phyloP scores from a whole-genome alignment of 2,888 invertebrate genomes.

The Caradrina clavipalpis region DNA sequence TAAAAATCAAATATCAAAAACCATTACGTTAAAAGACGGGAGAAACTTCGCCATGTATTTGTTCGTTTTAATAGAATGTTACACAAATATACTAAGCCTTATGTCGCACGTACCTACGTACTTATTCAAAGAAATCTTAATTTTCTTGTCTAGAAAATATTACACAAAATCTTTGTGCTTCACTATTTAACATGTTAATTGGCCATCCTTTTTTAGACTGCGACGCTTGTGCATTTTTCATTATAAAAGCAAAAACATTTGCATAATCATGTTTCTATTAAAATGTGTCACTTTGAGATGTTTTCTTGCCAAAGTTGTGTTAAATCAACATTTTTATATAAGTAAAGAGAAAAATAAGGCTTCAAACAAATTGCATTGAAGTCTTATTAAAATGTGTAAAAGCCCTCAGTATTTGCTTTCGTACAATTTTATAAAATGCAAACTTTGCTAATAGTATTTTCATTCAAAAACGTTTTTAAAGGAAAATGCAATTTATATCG shows the following conservation, averaged over 20 bases:
- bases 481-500: background rate
- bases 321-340: slow-evolving; percentile 43
- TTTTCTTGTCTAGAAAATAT: slow-evolving; percentile 32
- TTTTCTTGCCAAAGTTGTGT: slow-evolving; percentile 44
- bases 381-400: slow-evolving; percentile 44
- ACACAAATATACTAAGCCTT: background rate
- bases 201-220: slow-evolving; percentile 68
- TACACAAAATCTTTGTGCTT: slow-evolving; percentile 51
- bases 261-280: slow-evolving; percentile 71
- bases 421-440: slow-evolving; percentile 26
- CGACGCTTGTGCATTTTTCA: slow-evolving; percentile 73
- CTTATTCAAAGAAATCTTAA: slow-evolving; percentile 14
- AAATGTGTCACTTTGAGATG: slow-evolving; percentile 58
- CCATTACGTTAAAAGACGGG: no score
- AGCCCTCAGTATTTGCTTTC: slow-evolving; percentile 30
- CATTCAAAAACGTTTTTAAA: slow-evolving; percentile 20
- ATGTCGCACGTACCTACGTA: background rate
- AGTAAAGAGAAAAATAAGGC: slow-evolving; percentile 17
- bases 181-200: slow-evolving; percentile 75
- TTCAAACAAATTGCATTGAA: slow-evolving; percentile 55
- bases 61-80: no score
- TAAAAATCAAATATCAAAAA: no score
- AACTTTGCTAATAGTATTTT: slow-evolving; percentile 33
- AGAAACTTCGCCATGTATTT: no score
- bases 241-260: slow-evolving; percentile 70